phyloP scores from a whole-genome alignment of 2,888 invertebrate species.

The Julus scandinavius region DNA sequence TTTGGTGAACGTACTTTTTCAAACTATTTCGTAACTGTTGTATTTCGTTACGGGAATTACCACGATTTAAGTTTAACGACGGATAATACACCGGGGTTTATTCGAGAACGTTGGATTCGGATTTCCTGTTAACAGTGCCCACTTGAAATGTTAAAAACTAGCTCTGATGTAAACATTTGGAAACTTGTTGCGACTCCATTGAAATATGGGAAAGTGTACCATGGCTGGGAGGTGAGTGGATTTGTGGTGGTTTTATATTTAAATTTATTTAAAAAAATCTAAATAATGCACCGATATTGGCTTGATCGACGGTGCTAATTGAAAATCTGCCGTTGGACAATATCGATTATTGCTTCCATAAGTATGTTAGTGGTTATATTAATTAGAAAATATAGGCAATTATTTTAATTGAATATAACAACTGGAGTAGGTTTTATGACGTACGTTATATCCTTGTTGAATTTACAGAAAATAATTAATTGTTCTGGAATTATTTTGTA shows the following conservation, averaged over 20 bases:
- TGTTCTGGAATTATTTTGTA: no score
- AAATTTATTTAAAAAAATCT: background rate
- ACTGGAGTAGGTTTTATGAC: no score
- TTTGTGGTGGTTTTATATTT: background rate
- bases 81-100: conserved; percentile 8
- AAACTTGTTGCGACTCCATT: conserved; percentile 41
- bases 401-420: no score
- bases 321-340: no score
- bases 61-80: background rate
- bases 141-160: conserved; percentile 26
- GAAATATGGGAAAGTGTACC: conserved; percentile 49
- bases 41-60: conserved; percentile 27
- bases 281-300: background rate
- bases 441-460: no score
- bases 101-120: background rate
- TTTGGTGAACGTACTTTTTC: conserved; percentile 16
- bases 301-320: no score
- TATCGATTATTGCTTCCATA: background rate
- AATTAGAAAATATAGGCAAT: no score
- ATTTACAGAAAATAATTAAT: no score
- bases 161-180: conserved; percentile 44
- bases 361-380: background rate
- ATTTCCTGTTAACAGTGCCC: background rate
- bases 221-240: conserved; percentile 48
- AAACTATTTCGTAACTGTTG: background rate